A percentile compares a stretch with the other conserved stretches of the same genome.
phyloP scores from a whole-genome alignment of 1,140 invertebrate species.

The Platorchestia sp. region DNA sequence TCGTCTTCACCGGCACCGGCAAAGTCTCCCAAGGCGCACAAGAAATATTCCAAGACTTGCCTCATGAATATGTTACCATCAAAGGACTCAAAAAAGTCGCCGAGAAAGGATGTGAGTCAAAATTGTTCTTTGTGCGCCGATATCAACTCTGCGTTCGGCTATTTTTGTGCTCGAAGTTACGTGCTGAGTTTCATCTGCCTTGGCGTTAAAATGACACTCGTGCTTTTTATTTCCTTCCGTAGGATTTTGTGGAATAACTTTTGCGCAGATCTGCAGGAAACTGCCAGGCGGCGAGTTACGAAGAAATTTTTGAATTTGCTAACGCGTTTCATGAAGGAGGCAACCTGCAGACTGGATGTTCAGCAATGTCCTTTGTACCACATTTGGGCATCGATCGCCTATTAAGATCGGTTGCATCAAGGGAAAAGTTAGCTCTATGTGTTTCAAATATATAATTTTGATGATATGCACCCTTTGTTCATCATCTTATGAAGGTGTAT shows the following conservation, averaged over 20 bases:
- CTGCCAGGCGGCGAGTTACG: background rate
- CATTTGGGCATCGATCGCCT: background rate
- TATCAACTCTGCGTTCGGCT: background rate
- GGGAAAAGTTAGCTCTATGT: background rate
- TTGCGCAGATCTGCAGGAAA: background rate
- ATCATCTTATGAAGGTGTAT: background rate
- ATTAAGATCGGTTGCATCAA: no score
- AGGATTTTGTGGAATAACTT: background rate
- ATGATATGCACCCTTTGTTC: background rate
- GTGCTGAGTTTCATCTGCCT: background rate
- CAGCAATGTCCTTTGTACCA: background rate
- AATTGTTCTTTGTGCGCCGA: background rate
- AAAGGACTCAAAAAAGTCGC: slow-evolving; percentile 95
- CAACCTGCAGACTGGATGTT: background rate
- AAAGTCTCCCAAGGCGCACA: slow-evolving; percentile 76
- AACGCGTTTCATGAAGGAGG: background rate
- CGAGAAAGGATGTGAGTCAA: slow-evolving; percentile 89
- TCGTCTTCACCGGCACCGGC: slow-evolving; percentile 96
- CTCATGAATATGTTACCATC: slow-evolving; percentile 96
- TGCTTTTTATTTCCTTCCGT: background rate
- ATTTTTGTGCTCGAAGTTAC: background rate
- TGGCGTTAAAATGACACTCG: background rate
- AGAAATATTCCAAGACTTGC: slow-evolving; percentile 79
- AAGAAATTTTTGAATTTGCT: background rate
- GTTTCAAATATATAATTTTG: background rate